Evolutionary conservation across 2,113 vertebrate species (phyloP).

Genomic region (Thamnophis sirtalis): DNA sequence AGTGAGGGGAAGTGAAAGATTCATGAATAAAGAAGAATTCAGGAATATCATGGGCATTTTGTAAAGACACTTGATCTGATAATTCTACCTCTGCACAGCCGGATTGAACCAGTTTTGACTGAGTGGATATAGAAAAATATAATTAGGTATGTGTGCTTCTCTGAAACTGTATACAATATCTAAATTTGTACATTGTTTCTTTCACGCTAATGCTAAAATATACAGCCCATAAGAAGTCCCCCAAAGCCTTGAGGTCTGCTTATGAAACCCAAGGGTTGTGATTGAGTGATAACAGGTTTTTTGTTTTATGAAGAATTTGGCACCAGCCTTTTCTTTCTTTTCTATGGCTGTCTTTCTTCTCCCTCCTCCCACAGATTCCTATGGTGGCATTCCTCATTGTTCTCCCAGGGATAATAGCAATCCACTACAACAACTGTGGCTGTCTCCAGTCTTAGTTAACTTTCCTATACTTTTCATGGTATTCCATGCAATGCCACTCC

Average conservation of each 20-base stretch:
- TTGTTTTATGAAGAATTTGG: not conserved
- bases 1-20: constrained; percentile 16
- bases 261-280: not conserved
- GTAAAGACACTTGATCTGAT: constrained; percentile 15
- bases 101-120: not conserved
- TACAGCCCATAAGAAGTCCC: not conserved
- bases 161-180: not conserved
- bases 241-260: not conserved
- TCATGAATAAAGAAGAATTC: constrained; percentile 25
- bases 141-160: not conserved
- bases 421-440: not conserved
- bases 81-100: constrained; percentile 2
- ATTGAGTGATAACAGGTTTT: not conserved
- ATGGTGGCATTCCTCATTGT: not conserved
- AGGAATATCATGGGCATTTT: not conserved
- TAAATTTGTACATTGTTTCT: not conserved
- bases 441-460: not conserved
- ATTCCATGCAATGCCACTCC: not conserved
- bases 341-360: not conserved
- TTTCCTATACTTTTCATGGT: not conserved
- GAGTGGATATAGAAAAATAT: not conserved
- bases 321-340: not conserved
- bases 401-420: not conserved
- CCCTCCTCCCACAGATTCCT: not conserved
- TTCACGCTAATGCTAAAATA: not conserved